Percentiles rank a stretch among this genome's conserved stretches.
These are phyloP conservation scores for Drosophila robusta DNA, from an alignment of 2,888 invertebrate species.

Conservation along the genomic window DNA sequence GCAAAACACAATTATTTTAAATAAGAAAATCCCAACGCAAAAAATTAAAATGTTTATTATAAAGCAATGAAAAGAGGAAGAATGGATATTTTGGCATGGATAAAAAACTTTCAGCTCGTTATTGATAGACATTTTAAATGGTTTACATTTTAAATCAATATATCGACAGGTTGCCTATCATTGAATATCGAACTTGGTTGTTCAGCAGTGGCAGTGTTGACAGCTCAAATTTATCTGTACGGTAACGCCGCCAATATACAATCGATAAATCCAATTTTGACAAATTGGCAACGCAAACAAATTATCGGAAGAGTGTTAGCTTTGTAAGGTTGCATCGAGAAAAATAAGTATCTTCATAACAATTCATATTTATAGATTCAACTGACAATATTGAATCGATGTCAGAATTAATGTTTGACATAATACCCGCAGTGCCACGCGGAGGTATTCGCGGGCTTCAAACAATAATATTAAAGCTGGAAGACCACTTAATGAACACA, in stretches of 20 bases:
- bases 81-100: too few species aligned
- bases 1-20: too few species aligned
- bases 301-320: constrained; percentile 33
- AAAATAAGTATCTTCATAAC: neutral
- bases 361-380: neutral
- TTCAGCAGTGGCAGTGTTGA: neutral
- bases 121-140: too few species aligned
- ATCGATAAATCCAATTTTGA: constrained; percentile 42
- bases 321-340: neutral
- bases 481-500: constrained; percentile 19
- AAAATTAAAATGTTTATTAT: too few species aligned
- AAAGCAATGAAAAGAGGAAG: too few species aligned
- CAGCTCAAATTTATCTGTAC: constrained; percentile 5
- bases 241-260: constrained; percentile 18
- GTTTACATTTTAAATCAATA: neutral
- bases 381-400: neutral
- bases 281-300: constrained; percentile 22
- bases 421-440: neutral
- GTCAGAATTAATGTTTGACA: neutral
- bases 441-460: neutral
- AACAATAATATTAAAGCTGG: constrained; percentile 7
- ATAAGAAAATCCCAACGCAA: too few species aligned
- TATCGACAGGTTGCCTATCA: neutral
- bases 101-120: too few species aligned
- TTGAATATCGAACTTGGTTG: neutral